phyloP scores from a whole-genome alignment of 2,797 vertebrate genomes.

The Pteronotus mesoamericanus region DNA sequence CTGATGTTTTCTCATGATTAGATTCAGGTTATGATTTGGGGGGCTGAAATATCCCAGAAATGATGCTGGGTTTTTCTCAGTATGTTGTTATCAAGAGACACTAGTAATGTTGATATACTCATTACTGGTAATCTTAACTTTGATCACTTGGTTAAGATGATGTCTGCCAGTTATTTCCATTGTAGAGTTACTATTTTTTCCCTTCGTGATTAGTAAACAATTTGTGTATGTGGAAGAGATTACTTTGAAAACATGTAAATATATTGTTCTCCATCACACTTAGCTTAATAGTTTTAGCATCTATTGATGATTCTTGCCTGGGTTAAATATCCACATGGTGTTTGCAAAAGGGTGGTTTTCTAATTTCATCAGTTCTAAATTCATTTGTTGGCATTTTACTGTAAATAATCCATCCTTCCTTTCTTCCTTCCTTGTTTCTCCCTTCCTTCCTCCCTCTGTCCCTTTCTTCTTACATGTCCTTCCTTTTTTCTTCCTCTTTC shows the following conservation, averaged over 20 bases:
- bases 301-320: not conserved
- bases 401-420: not conserved
- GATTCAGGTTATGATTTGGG: not conserved
- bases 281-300: not conserved
- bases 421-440: not conserved
- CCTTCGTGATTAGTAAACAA: not conserved
- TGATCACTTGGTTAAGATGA: not conserved
- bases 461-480: not conserved
- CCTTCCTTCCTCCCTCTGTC: not conserved
- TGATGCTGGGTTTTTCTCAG: not conserved
- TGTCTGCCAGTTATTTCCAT: not conserved
- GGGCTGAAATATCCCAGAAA: not conserved
- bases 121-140: not conserved
- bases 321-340: not conserved
- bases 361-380: not conserved
- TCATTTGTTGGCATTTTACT: not conserved
- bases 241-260: not conserved
- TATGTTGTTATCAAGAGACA: not conserved
- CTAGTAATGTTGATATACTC: not conserved
- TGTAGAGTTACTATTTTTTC: not conserved
- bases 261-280: not conserved
- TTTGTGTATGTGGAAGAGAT: not conserved
- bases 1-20: not conserved
- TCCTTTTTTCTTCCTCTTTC: not conserved
- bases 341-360: not conserved